Base-by-base conservation (phyloP, 2,113 vertebrate genomes). In the Neolamprologus longior region DNA sequence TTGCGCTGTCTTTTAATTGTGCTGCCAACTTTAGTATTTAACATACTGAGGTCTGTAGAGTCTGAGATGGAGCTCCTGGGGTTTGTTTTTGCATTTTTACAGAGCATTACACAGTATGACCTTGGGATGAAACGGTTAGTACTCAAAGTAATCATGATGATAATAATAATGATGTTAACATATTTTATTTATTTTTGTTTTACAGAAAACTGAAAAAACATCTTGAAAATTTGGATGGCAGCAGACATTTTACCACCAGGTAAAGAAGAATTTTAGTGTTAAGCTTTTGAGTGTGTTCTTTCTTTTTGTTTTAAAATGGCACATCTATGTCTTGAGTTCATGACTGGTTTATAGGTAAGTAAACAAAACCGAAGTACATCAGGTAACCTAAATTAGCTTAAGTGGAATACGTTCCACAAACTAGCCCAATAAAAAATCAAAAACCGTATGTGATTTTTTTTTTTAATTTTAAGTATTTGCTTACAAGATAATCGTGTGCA, bases 191-290 rank as follows among this genome's bases (percentile, higher is more conserved):
- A 24, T 55, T 50, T 81, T 82, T 17, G 61, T 15, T 68, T 90
- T 85, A 83, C 88, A 93, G 93, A 40, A 28, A n/a, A 11, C 45
- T 55, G 24, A 24, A 31, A 71, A 45, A 53, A 35, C 35, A 13
- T 53, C 24, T 47, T 84, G 45, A 52, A 80, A 61, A 78, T 54
- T 50, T 86, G 7, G 19, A 81, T 28, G n/a, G 9, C 57, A 45
- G 40, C 76, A 58, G 33, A 88, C 19, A 26, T 83, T 86, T 80
- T 50, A 81, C 66, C 11, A 82, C 17, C 61, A 92, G 90, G 91
- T 92, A 90, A 61, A 55, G 14, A 47, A 40, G 2, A 2, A 31
- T 19, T 50, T 35, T 79, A 33, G 54, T 19, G 21, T 40, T 26
- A 15, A 4, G 2, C 7, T 81, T 42, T 17, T 58, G 5, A 40